phyloP scores from a whole-genome alignment of 2,113 vertebrate genomes.

The Sterna hirundo region DNA sequence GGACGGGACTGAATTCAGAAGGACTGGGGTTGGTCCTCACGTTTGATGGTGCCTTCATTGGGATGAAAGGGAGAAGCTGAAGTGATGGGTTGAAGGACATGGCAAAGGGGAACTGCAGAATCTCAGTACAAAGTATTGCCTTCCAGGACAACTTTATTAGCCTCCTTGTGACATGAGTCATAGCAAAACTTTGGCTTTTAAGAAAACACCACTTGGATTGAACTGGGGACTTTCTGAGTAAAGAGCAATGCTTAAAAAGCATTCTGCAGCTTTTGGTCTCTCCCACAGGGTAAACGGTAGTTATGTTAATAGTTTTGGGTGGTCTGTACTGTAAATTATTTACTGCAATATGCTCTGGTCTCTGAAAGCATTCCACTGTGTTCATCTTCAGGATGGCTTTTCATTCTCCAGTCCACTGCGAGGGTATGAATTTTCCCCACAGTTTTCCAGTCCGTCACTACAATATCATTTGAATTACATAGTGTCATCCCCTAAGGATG shows the following conservation, averaged over 20 bases:
- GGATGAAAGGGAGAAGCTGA: background rate
- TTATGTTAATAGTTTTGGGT: background rate
- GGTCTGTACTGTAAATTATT: background rate
- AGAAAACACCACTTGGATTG: background rate
- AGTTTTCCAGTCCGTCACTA: background rate
- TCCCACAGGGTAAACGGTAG: background rate
- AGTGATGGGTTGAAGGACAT: background rate
- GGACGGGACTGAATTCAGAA: background rate
- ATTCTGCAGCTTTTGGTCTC: background rate
- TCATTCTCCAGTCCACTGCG: conserved; percentile 23
- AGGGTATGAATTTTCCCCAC: background rate
- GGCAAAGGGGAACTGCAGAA: background rate
- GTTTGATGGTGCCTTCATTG: background rate
- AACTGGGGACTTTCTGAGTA: background rate
- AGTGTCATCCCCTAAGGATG: background rate
- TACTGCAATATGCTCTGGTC: background rate
- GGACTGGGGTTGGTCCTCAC: background rate
- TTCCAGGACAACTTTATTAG: background rate
- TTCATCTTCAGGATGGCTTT: conserved; percentile 9
- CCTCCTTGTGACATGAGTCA: background rate
- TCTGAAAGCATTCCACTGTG: conserved; percentile 19
- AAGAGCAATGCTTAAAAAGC: background rate
- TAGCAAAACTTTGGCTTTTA: accelerated
- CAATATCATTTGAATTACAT: background rate
- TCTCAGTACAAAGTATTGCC: background rate